Evolutionary conservation across 2,888 invertebrate species (phyloP).

Genomic region (Euplagia quadripunctaria): DNA sequence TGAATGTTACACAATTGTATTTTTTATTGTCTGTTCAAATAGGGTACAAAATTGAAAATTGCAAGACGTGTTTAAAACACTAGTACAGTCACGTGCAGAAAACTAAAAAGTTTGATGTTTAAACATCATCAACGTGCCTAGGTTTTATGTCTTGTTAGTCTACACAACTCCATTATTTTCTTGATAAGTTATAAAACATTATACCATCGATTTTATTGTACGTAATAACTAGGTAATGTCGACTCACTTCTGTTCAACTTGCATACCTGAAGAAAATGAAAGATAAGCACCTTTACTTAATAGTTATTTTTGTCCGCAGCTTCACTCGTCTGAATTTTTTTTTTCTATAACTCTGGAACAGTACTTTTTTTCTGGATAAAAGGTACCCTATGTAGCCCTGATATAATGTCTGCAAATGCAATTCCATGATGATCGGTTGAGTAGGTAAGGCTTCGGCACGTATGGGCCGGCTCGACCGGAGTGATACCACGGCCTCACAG

Average conservation of each 20-base stretch:
- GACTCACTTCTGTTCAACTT: not conserved
- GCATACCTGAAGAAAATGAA: not conserved
- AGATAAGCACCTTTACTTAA: not conserved
- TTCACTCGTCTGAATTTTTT: not conserved
- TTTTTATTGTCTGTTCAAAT: not conserved
- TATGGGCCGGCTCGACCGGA: too few species aligned
- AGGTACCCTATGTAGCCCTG: too few species aligned
- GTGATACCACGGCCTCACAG: too few species aligned
- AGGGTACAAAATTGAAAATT: not conserved
- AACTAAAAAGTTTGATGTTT: not conserved
- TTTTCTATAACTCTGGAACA: not conserved
- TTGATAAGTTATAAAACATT: constrained; percentile 5
- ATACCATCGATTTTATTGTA: not conserved
- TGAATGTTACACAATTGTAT: not conserved
- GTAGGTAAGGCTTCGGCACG: too few species aligned
- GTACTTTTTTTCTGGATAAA: too few species aligned
- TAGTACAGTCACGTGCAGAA: not conserved
- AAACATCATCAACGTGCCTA: not conserved
- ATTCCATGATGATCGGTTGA: too few species aligned
- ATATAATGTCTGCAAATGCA: too few species aligned
- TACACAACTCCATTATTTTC: not conserved
- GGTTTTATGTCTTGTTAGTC: not conserved
- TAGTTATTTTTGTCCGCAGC: too few species aligned
- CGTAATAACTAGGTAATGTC: constrained; percentile 1
- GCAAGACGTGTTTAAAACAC: not conserved